Percentiles rank a stretch among this genome's conserved stretches.
Conservation (phyloP, 2,113 vertebrate species). For the Acrocephalus kingi region DNA sequence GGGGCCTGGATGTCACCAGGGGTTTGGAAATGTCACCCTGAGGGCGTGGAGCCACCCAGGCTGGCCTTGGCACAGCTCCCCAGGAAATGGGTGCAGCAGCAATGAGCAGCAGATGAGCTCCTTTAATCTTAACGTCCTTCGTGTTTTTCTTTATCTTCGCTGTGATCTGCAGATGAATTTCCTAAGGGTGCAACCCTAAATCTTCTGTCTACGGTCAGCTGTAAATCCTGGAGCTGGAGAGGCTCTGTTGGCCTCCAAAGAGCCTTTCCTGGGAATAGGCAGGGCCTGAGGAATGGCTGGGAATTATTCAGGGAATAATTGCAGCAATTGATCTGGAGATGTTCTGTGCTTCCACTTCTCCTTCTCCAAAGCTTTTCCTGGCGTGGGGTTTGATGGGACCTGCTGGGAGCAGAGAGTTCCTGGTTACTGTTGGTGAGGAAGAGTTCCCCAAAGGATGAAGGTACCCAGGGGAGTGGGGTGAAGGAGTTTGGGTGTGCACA, state of each 20-base stretch:
- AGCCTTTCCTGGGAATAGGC: conserved; percentile 44
- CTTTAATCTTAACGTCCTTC: conserved; percentile 65
- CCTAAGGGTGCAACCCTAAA: conserved; percentile 47
- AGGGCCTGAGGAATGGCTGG: conserved; percentile 45
- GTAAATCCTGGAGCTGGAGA: conserved; percentile 54
- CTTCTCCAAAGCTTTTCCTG: conserved; percentile 48
- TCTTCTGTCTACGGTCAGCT: conserved; percentile 20
- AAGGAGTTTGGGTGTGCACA: rapidly evolving
- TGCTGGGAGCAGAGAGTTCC: background rate
- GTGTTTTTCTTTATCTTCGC: conserved; percentile 62
- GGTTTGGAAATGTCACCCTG: conserved; percentile 14
- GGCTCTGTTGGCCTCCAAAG: conserved; percentile 30
- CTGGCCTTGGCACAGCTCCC: conserved; percentile 50
- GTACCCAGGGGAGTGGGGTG: background rate
- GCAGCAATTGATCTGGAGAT: conserved; percentile 54
- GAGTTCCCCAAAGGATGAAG: background rate
- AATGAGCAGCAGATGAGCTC: conserved; percentile 65
- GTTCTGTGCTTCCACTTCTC: conserved; percentile 50
- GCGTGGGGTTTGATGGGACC: background rate
- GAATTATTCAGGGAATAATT: conserved; percentile 63
- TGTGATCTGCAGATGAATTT: conserved; percentile 65
- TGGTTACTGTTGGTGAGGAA: background rate
- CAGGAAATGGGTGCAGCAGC: conserved; percentile 43
- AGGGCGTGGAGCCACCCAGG: background rate
- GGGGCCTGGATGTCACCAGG: background rate